These are phyloP conservation scores for Lindbergichthys nudifrons DNA, from an alignment of 2,797 vertebrate species.

Conservation along the genomic window DNA sequence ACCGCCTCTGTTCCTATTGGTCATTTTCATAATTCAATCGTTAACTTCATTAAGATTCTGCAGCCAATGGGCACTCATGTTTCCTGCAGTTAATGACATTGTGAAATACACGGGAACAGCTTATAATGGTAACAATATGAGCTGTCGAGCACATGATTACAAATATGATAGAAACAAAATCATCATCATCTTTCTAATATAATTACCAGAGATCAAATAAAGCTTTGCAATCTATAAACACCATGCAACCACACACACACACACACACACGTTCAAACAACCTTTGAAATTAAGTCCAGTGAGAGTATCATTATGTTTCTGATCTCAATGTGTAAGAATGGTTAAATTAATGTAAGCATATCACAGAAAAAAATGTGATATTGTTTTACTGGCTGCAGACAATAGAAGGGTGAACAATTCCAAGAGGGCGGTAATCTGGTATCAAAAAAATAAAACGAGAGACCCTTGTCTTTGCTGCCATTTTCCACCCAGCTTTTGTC, in stretches of 20 bases:
- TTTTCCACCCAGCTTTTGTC: constrained; percentile 71
- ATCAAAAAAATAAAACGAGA: constrained; percentile 39
- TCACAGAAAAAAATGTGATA: constrained; percentile 5
- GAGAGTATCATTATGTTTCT: background rate
- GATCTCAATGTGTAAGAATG: constrained; percentile 5
- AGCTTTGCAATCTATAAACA: background rate
- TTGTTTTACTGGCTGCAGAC: constrained; percentile 34
- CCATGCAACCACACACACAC: background rate
- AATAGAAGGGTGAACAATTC: constrained; percentile 32
- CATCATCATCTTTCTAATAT: background rate
- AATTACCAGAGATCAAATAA: background rate
- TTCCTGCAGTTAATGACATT: constrained; percentile 21
- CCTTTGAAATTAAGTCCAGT: background rate
- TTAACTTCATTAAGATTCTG: background rate
- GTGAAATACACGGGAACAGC: background rate
- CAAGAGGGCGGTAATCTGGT: constrained; percentile 45
- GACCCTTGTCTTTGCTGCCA: constrained; percentile 47
- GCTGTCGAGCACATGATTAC: background rate
- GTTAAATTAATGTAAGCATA: constrained; percentile 39
- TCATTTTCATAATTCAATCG: constrained; percentile 13
- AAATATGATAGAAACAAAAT: constrained; percentile 3
- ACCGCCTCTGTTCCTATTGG: background rate
- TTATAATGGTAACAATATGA: constrained; percentile 1
- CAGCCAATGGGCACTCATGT: constrained; percentile 23
- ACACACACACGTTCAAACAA: background rate